A percentile compares a stretch with the other conserved stretches of the same genome.
Evolutionary conservation across 2,113 vertebrate genomes (phyloP).

Genomic region (Oreochromis niloticus): DNA sequence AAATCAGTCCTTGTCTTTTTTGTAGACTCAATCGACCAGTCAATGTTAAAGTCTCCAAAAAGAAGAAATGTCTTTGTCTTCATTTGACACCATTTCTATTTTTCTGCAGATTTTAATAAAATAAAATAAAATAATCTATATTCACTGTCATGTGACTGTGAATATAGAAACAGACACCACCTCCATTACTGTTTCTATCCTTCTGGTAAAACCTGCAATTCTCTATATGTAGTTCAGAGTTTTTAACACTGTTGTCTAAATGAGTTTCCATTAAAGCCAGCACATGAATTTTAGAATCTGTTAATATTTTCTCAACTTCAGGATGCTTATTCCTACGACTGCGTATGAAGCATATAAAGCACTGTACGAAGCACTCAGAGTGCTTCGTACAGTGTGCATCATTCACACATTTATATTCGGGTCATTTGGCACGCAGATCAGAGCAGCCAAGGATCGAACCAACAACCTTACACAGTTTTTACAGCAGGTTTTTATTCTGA

Average conservation of each 20-base stretch:
- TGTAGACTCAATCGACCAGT: not conserved
- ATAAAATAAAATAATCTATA: too few species aligned
- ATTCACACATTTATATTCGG: not conserved
- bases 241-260: not conserved
- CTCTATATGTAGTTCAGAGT: not conserved
- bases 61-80: not conserved
- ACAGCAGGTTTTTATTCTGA: not conserved
- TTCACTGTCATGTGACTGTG: not conserved
- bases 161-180: not conserved
- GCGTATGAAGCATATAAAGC: too few species aligned
- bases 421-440: not conserved
- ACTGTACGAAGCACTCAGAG: not conserved
- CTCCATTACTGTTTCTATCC: not conserved
- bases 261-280: not conserved
- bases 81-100: not conserved
- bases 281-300: not conserved
- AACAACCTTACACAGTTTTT: not conserved
- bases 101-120: not conserved
- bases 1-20: not conserved
- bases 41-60: not conserved
- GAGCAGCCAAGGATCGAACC: not conserved
- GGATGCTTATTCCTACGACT: not conserved
- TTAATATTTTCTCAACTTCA: not conserved
- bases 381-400: not conserved
- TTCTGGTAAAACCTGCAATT: not conserved